A percentile compares a stretch with the other conserved stretches of the same genome.
Evolutionary conservation across 2,888 invertebrate genomes (phyloP).

Genomic region (Mamestra brassicae): DNA sequence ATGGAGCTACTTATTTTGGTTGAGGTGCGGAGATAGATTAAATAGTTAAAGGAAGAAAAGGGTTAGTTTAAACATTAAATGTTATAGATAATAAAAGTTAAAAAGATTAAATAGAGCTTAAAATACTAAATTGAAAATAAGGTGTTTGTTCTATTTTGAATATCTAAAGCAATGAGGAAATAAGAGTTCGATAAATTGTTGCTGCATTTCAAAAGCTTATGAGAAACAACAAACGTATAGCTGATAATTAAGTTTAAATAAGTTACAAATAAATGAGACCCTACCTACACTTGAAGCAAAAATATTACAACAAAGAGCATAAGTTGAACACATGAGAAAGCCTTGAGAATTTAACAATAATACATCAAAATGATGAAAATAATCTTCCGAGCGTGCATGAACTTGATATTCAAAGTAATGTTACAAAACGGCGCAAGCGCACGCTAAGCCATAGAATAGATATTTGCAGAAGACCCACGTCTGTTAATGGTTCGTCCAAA

Average conservation of each 20-base stretch:
- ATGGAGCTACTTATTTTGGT: neutral
- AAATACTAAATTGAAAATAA: neutral
- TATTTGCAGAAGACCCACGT: slow-evolving; percentile 20
- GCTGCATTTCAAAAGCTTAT: neutral
- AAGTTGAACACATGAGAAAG: neutral
- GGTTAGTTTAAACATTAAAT: neutral
- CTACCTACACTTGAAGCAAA: neutral
- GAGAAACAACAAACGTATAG: neutral
- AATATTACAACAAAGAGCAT: slow-evolving; percentile 5
- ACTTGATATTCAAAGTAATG: slow-evolving; percentile 71
- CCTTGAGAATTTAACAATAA: slow-evolving; percentile 39
- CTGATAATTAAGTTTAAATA: neutral
- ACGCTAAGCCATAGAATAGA: neutral
- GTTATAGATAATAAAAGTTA: neutral
- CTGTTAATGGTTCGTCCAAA: neutral
- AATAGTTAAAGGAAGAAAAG: neutral
- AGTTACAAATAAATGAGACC: neutral
- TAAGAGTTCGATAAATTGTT: too few species aligned
- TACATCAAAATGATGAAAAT: slow-evolving; percentile 53
- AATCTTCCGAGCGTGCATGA: slow-evolving; percentile 61
- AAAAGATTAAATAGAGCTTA: neutral
- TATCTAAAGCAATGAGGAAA: neutral
- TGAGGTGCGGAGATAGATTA: neutral
- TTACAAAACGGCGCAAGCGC: slow-evolving; percentile 56
- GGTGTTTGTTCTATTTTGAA: neutral